Percentiles rank a stretch among this genome's conserved stretches.
These are phyloP conservation scores for Nomada goodeniana DNA, from an alignment of 2,888 invertebrate species.

Conservation along the genomic window DNA sequence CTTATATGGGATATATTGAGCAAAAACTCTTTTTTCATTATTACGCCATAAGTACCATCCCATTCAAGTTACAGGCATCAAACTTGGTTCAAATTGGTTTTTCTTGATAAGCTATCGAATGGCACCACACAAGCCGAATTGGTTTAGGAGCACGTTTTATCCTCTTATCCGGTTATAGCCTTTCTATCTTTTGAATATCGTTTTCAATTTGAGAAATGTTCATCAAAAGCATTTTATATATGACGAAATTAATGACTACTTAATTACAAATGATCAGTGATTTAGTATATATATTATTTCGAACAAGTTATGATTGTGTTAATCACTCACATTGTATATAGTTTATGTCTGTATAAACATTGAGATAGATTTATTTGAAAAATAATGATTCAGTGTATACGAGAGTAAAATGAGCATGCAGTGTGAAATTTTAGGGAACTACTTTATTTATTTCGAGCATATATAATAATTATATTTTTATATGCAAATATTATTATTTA, in stretches of 20 bases:
- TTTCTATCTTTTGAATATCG: slow-evolving; percentile 11
- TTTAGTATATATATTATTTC: slow-evolving; percentile 25
- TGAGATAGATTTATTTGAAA: slow-evolving; percentile 24
- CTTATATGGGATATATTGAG: no score
- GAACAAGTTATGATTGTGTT: not conserved
- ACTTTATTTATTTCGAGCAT: slow-evolving; percentile 38
- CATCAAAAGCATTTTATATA: not conserved
- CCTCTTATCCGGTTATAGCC: no score
- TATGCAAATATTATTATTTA: slow-evolving; percentile 53
- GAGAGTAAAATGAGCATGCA: slow-evolving; percentile 60
- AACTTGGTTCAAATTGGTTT: no score
- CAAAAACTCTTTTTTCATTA: no score
- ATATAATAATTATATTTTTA: slow-evolving; percentile 24
- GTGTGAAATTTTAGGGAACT: slow-evolving; percentile 37
- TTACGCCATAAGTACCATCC: no score
- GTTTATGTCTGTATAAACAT: slow-evolving; percentile 17
- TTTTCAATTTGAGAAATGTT: slow-evolving; percentile 6
- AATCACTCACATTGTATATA: slow-evolving; percentile 31
- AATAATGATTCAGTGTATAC: slow-evolving; percentile 33
- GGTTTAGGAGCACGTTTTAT: no score
- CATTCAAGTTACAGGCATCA: no score
- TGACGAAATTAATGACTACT: not conserved
- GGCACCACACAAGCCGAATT: no score
- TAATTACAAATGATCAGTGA: slow-evolving; percentile 1
- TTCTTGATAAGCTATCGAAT: no score